Conservation (phyloP, 2,888 invertebrate genomes). For the Phorcus lineatus region DNA sequence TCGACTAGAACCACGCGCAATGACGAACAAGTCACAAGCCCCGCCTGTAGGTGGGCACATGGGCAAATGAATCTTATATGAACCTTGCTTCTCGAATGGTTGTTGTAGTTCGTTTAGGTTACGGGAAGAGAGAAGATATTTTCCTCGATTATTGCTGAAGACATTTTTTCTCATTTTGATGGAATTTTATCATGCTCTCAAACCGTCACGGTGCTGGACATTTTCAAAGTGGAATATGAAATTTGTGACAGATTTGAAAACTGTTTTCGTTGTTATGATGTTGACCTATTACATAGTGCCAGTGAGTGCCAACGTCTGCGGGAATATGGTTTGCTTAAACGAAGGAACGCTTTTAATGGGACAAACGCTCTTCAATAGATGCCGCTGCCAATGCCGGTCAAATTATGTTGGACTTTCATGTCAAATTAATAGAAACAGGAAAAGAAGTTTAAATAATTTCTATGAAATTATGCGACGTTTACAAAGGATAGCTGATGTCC, state of each 20-base stretch:
- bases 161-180: background rate
- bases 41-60: background rate
- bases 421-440: background rate
- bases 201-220: background rate
- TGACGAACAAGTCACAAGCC: background rate
- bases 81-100: background rate
- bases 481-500: background rate
- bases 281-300: background rate
- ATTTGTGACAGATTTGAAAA: background rate
- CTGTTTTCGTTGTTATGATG: background rate
- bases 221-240: conserved; percentile 3
- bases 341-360: background rate
- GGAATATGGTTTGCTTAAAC: background rate
- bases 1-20: background rate
- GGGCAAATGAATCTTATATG: background rate
- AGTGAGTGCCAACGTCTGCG: background rate
- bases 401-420: background rate
- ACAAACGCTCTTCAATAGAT: background rate
- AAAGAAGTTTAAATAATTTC: background rate
- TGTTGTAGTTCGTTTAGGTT: background rate
- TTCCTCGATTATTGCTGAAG: background rate
- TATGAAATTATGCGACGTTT: conserved; percentile 2
- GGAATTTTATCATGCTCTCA: background rate
- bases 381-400: background rate
- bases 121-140: background rate